Percentiles rank a stretch among this genome's conserved stretches.
These are phyloP conservation scores for Oryctes rhinoceros DNA, from an alignment of 1,140 invertebrate genomes.

Conservation along the genomic window DNA sequence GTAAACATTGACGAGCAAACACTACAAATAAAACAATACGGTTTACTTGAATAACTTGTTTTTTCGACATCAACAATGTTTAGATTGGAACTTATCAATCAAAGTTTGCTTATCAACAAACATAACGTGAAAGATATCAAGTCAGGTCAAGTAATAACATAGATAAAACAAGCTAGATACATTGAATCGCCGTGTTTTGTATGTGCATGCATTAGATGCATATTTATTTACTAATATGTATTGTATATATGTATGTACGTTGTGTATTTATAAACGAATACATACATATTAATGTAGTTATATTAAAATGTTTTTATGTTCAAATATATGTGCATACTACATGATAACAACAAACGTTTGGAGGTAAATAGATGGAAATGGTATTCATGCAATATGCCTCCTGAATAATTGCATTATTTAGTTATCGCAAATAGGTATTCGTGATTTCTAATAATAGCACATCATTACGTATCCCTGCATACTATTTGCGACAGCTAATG, in stretches of 20 bases:
- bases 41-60: too few relatives aligned
- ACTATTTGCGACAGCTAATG: neutral
- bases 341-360: neutral
- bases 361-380: neutral
- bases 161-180: neutral
- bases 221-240: neutral
- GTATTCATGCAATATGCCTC: too few relatives aligned
- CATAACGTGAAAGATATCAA: slow-evolving; percentile 5
- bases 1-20: too few relatives aligned
- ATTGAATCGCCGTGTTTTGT: neutral
- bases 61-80: too few relatives aligned
- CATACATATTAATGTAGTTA: neutral
- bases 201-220: neutral
- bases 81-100: neutral
- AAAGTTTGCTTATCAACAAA: neutral
- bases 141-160: slow-evolving; percentile 9
- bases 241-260: neutral
- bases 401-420: neutral
- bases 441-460: slow-evolving; percentile 3
- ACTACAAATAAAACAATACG: too few relatives aligned
- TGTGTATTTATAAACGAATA: too few relatives aligned
- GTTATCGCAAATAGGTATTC: neutral
- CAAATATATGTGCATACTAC: neutral
- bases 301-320: neutral
- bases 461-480: neutral